phyloP scores from a whole-genome alignment of 23 tunicate species.

The Aplidium turbinatum region DNA sequence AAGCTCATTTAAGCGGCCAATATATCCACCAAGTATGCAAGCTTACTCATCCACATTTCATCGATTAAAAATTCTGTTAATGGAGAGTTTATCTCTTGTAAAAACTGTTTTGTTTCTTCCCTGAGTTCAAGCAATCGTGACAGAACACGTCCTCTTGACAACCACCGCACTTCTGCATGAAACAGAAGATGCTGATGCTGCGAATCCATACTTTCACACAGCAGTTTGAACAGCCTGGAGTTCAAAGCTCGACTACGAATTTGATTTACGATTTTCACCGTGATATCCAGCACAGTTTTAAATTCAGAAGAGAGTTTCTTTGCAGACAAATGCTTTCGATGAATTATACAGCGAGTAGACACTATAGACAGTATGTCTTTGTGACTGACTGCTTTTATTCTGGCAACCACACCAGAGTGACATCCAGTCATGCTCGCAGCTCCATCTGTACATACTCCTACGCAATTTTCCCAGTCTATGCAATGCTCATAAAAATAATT shows the following conservation, averaged over 20 bases:
- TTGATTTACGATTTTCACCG: slow-evolving; percentile 32
- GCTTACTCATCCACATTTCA: slow-evolving; percentile 8
- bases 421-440: slow-evolving; percentile 48
- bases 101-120: background rate
- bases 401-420: slow-evolving; percentile 45
- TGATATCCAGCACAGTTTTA: slow-evolving; percentile 12
- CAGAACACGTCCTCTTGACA: too few species aligned
- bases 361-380: slow-evolving; percentile 29
- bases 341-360: slow-evolving; percentile 33
- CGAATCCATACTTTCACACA: slow-evolving; percentile 28
- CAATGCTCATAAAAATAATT: slow-evolving; percentile 31
- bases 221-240: slow-evolving; percentile 30
- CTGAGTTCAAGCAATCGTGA: background rate
- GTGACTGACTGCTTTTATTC: slow-evolving; percentile 28
- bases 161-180: too few species aligned
- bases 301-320: slow-evolving; percentile 31
- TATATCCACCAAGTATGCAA: background rate
- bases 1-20: too few species aligned
- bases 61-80: slow-evolving; percentile 5
- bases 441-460: slow-evolving; percentile 45
- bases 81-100: background rate
- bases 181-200: slow-evolving; percentile 26
- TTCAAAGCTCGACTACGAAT: slow-evolving; percentile 30
- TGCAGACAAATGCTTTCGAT: slow-evolving; percentile 27
- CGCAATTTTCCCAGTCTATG: slow-evolving; percentile 37